Percentiles rank a stretch among this genome's conserved stretches.
These are phyloP conservation scores for Condylura cristata DNA, from an alignment of 2,113 vertebrate species.

Conservation along the genomic window DNA sequence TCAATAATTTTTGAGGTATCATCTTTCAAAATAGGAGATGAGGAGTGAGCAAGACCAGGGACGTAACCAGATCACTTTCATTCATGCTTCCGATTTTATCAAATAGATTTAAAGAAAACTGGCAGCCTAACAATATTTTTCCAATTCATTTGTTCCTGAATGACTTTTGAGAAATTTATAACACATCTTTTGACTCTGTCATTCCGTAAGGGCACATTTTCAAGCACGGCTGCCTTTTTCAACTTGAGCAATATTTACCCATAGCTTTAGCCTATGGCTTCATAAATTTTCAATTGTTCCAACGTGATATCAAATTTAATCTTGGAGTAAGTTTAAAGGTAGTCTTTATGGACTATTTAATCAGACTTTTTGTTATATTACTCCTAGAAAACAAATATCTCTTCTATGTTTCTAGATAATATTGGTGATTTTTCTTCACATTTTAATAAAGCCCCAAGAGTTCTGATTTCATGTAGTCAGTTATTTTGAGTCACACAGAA, in stretches of 20 bases:
- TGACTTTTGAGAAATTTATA: conserved; percentile 34
- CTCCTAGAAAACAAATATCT: not conserved
- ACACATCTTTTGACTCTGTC: not conserved
- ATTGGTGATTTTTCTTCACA: not conserved
- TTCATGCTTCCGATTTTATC: not conserved
- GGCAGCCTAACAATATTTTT: not conserved
- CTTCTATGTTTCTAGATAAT: not conserved
- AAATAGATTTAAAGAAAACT: conserved; percentile 7
- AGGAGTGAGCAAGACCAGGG: not conserved
- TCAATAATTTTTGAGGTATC: not conserved
- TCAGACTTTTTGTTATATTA: not conserved
- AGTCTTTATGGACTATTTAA: not conserved
- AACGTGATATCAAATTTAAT: conserved; percentile 36
- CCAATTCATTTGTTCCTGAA: not conserved
- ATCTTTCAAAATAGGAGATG: not conserved
- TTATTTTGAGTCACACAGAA: not conserved
- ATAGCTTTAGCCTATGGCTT: not conserved
- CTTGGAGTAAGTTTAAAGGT: not conserved
- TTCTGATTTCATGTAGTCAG: not conserved
- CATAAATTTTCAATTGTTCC: conserved; percentile 19
- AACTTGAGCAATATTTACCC: conserved; percentile 32
- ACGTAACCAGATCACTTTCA: not conserved
- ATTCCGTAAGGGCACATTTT: not conserved
- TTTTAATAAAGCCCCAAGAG: not conserved
- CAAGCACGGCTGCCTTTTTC: not conserved